A percentile compares a stretch with the other conserved stretches of the same genome.
These are phyloP conservation scores for Drosophila seclusa DNA, from an alignment of 2,888 invertebrate species.

Conservation along the genomic window DNA sequence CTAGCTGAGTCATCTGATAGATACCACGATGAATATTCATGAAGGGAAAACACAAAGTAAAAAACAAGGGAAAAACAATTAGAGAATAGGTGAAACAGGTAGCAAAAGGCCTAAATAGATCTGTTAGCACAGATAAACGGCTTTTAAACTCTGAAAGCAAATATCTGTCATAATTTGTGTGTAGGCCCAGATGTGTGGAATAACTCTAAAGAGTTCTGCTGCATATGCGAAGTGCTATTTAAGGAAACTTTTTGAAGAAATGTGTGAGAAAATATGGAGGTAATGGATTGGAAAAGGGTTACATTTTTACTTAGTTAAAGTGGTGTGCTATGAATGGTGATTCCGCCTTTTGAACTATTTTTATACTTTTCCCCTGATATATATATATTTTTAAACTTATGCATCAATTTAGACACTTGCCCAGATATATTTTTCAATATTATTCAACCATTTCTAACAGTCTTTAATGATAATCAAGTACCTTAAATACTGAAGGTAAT, in stretches of 20 bases:
- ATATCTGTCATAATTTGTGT: slow-evolving; percentile 64
- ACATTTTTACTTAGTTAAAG: neutral
- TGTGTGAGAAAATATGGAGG: slow-evolving; percentile 27
- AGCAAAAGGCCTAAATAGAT: slow-evolving; percentile 54
- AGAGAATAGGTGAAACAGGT: slow-evolving; percentile 57
- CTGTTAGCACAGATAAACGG: slow-evolving; percentile 53
- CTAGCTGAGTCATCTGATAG: slow-evolving; percentile 69
- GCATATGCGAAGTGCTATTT: slow-evolving; percentile 16
- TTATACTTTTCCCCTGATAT: neutral
- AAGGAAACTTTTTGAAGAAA: slow-evolving; percentile 2
- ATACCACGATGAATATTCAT: slow-evolving; percentile 59
- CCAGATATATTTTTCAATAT: neutral
- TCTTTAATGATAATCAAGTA: slow-evolving; percentile 37
- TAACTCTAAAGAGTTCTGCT: slow-evolving; percentile 14
- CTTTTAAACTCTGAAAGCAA: slow-evolving; percentile 59
- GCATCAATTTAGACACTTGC: neutral
- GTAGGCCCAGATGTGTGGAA: slow-evolving; percentile 25
- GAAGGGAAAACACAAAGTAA: slow-evolving; percentile 14
- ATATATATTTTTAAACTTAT: too few species aligned
- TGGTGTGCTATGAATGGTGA: neutral
- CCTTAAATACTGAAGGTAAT: slow-evolving; percentile 22
- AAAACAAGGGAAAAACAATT: slow-evolving; percentile 45
- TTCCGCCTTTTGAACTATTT: neutral
- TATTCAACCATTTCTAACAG: slow-evolving; percentile 11
- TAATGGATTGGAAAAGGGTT: slow-evolving; percentile 2